Evolutionary conservation across 2,888 invertebrate species (phyloP), one percentile per base, ranked within the genome.

Genomic region (Metopia argyrocephala): DNA sequence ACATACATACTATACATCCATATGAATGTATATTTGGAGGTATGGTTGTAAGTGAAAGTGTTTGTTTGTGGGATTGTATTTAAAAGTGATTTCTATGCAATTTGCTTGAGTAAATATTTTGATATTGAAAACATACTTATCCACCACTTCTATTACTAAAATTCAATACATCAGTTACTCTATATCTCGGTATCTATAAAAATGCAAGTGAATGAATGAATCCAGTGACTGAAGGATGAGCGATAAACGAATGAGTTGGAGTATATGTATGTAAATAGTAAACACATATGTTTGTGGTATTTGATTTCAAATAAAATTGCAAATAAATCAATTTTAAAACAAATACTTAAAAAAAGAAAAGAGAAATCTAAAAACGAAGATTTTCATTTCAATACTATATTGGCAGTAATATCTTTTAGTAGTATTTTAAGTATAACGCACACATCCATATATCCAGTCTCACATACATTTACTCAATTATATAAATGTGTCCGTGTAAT

Each of bases 21-120:
- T 27, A 56, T 25, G 6, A n/a, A 57, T 38, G 2, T 15, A 7
- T 3, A 18, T 12, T 61, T 59, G 56, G 62, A 46, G 28, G 45
- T 38, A 50, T 20, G n/a, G 56, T 21, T 45, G 21, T 23, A 20
- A 56, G 45, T n/a, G 73, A 28, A 46, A 18, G 27, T 57, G 50
- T 57, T 38, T 74, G 48, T 2, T 15, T 64, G 20, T 57, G 54
- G 46, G 71, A 76, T 64, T 76, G 66, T 80, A 56, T 62, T 80
- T 76, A 68, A 74, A 76, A 76, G 71, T 80, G 79, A 80, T 80
- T 80, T 80, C 76, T 80, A 68, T 80, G 79, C 79, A 80, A 80
- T 80, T 76, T 80, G 66, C 76, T 73, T 76, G 68, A 76, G 71
- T 80, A 80, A 80, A 80, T 80, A 80, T 76, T 80, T 76, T 73